Evolutionary conservation across 2,797 vertebrate species (phyloP).

Genomic region (Prionace glauca): DNA sequence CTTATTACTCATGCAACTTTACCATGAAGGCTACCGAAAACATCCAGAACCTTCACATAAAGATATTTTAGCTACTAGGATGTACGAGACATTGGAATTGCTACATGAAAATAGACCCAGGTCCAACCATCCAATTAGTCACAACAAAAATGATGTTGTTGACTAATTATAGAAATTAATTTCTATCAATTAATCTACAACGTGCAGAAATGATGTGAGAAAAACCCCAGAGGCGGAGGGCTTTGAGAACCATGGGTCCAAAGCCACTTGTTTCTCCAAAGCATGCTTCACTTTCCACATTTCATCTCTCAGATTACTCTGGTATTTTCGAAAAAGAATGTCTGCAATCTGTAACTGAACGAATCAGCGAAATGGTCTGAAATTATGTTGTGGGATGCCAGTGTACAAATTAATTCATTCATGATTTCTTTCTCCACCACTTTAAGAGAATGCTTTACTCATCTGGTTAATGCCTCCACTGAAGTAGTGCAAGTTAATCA

Average conservation of each 20-base stretch:
- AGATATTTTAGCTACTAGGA: background rate
- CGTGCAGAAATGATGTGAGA: background rate
- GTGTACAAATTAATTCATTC: background rate
- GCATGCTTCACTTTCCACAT: background rate
- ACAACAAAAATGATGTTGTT: background rate
- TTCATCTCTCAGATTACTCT: background rate
- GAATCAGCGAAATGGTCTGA: background rate
- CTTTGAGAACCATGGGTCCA: background rate
- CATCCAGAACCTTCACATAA: background rate
- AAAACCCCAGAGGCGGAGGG: background rate
- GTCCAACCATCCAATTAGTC: background rate
- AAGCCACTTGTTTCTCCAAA: background rate
- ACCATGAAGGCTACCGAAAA: background rate
- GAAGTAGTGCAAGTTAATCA: too few species aligned
- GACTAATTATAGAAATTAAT: background rate
- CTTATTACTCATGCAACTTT: background rate
- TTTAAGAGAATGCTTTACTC: background rate
- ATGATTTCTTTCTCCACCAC: background rate
- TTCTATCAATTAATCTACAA: background rate
- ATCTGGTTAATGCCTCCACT: too few species aligned
- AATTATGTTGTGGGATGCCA: background rate
- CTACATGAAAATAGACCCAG: background rate
- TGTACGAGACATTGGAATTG: background rate
- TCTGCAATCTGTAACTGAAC: background rate
- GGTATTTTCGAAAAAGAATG: background rate